Evolutionary conservation across 2,113 vertebrate species (phyloP).

Genomic region (Elgaria multicarinata): DNA sequence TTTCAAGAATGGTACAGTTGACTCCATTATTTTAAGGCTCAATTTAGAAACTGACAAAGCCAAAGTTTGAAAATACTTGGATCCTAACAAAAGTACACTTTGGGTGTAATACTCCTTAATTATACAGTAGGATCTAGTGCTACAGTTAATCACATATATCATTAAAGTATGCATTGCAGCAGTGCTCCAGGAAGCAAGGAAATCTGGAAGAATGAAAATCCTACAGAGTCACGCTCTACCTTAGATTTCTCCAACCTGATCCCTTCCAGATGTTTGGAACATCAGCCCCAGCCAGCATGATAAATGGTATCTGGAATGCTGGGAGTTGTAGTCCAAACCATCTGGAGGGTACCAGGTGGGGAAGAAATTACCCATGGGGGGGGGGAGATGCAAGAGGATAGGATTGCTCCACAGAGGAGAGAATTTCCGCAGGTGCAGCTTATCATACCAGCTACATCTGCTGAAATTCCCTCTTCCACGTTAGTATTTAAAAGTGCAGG

Average conservation of each 20-base stretch:
- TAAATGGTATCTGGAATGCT: too few relatives aligned
- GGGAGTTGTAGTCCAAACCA: too few relatives aligned
- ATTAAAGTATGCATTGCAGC: not conserved
- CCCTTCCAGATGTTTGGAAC: too few relatives aligned
- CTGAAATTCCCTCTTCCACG: not conserved
- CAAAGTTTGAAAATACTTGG: not conserved
- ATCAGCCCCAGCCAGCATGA: too few relatives aligned
- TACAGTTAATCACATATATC: not conserved
- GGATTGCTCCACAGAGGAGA: not conserved
- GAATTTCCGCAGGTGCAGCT: not conserved
- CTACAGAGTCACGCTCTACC: not conserved
- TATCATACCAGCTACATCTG: not conserved
- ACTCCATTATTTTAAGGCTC: not conserved
- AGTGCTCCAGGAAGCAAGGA: not conserved
- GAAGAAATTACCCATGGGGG: too few relatives aligned
- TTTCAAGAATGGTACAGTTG: not conserved
- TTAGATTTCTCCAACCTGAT: too few relatives aligned
- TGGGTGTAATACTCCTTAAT: not conserved
- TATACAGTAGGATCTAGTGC: not conserved
- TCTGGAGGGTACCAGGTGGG: too few relatives aligned
- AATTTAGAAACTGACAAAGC: not conserved
- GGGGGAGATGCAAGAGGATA: too few relatives aligned
- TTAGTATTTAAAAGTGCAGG: not conserved
- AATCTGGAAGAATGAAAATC: not conserved
- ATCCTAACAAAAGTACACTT: not conserved